Percentiles rank a stretch among this genome's conserved stretches.
Conservation (phyloP, 1,140 invertebrate genomes). For the Anoplophora glabripennis region DNA sequence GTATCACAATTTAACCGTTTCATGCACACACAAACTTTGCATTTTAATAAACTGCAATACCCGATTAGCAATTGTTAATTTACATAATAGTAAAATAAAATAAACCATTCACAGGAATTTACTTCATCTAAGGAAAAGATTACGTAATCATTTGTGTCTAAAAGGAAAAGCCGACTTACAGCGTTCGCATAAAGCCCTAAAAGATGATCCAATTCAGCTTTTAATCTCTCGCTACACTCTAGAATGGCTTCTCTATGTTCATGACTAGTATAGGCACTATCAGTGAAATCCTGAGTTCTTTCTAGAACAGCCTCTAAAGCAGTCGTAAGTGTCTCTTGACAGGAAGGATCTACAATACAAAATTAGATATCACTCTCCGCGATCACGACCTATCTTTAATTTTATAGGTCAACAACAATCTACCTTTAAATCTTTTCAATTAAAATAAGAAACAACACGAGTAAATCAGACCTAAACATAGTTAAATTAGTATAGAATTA, state of each 20-base stretch:
- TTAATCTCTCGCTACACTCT: conserved; percentile 69
- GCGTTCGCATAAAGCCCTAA: conserved; percentile 79
- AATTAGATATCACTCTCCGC: not conserved
- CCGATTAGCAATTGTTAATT: not conserved
- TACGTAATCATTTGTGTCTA: not conserved
- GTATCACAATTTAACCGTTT: too few species aligned
- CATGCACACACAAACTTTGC: too few species aligned
- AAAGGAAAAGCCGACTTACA: conserved; percentile 57
- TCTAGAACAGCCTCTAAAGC: conserved; percentile 90
- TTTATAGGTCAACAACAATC: too few species aligned
- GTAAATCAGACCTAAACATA: too few species aligned
- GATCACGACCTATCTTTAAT: too few species aligned
- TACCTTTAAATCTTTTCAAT: too few species aligned
- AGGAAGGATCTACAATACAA: conserved; percentile 53
- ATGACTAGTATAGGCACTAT: conserved; percentile 97
- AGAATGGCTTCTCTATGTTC: conserved; percentile 85
- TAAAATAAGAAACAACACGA: too few species aligned
- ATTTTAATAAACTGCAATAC: too few species aligned
- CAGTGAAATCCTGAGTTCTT: conserved; percentile 97
- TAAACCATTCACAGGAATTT: not conserved
- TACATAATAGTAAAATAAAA: not conserved
- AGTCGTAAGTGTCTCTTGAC: conserved; percentile 71
- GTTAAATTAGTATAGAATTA: too few species aligned
- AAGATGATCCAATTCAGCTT: conserved; percentile 82
- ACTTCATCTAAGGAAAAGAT: not conserved